Evolutionary conservation across 2,797 vertebrate genomes (phyloP).

Genomic region (Crypturellus tataupa): DNA sequence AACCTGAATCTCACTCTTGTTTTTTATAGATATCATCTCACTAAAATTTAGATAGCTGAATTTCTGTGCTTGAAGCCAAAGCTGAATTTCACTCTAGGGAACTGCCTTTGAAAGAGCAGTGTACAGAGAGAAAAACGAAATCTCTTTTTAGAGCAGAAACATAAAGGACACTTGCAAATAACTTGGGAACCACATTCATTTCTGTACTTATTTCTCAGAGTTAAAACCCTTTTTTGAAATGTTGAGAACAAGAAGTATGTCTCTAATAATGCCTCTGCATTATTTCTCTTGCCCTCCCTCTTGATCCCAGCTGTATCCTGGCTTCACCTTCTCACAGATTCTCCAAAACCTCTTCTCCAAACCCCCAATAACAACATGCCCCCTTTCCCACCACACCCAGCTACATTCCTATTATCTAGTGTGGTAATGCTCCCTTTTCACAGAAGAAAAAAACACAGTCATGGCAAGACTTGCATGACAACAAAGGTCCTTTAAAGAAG

Average conservation of each 20-base stretch:
- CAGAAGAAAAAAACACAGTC: background rate
- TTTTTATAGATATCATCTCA: background rate
- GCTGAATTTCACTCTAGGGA: constrained; percentile 50
- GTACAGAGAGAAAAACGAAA: constrained; percentile 49
- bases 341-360: background rate
- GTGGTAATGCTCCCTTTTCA: background rate
- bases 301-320: rapidly evolving
- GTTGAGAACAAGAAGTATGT: background rate
- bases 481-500: constrained; percentile 3
- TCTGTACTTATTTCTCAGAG: constrained; percentile 36
- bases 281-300: background rate
- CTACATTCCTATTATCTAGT: background rate
- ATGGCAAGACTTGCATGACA: background rate
- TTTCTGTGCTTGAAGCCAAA: constrained; percentile 42
- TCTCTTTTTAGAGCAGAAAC: constrained; percentile 31
- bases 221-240: constrained; percentile 43
- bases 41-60: constrained; percentile 18
- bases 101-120: constrained; percentile 58
- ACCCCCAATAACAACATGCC: background rate
- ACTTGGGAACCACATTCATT: constrained; percentile 41
- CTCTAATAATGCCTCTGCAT: background rate
- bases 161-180: constrained; percentile 55
- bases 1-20: background rate
- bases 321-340: background rate
- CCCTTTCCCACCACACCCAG: background rate